phyloP scores from a whole-genome alignment of 2,797 vertebrate species.

The Pantherophis vulpinus region DNA sequence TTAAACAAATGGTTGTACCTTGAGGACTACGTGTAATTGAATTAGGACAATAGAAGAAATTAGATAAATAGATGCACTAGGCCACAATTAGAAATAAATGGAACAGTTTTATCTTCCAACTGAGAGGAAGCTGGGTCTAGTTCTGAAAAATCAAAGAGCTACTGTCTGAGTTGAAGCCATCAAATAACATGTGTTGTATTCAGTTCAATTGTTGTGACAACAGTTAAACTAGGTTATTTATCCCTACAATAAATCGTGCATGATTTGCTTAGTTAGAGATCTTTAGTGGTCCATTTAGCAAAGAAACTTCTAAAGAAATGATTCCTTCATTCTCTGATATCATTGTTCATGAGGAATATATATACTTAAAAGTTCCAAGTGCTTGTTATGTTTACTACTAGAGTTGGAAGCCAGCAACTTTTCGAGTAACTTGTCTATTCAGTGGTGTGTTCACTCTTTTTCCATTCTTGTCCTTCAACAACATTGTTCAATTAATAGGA shows the following conservation, averaged over 20 bases:
- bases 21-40: not conserved
- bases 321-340: not conserved
- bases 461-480: constrained; percentile 6
- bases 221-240: constrained; percentile 10
- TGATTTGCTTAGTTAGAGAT: not conserved
- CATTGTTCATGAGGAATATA: not conserved
- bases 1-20: not conserved
- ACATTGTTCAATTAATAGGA: not conserved
- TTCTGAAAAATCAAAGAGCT: not conserved
- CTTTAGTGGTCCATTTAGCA: not conserved
- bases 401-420: not conserved
- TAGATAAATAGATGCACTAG: not conserved
- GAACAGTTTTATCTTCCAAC: not conserved
- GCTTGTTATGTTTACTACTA: not conserved
- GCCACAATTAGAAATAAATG: not conserved
- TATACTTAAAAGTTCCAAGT: constrained; percentile 30
- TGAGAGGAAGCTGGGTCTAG: not conserved
- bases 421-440: constrained; percentile 11
- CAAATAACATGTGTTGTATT: constrained; percentile 12
- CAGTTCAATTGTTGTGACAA: constrained; percentile 19
- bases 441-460: not conserved
- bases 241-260: constrained; percentile 3
- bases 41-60: not conserved
- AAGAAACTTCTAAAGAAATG: not conserved
- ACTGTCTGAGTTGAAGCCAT: not conserved